Conservation (phyloP, 2,888 invertebrate species). For the Osedax fenrisi region DNA sequence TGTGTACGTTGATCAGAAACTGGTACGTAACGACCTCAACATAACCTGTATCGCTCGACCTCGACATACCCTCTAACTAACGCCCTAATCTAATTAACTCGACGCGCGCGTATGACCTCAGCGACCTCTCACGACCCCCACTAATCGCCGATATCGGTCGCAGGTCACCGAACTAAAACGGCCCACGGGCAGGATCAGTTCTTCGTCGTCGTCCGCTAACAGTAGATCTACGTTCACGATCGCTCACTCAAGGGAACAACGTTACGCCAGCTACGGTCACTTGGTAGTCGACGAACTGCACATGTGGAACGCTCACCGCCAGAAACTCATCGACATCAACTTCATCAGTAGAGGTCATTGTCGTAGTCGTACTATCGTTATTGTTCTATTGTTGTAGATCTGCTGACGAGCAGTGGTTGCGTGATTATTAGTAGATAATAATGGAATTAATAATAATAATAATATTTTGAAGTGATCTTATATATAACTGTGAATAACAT, state of each 20-base stretch:
- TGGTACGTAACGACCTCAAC: slow-evolving; percentile 31
- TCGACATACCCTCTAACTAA: not conserved
- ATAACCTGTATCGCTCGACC: not conserved
- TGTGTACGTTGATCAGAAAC: slow-evolving; percentile 41
- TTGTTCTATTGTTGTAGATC: too few species aligned
- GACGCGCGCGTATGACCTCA: not conserved
- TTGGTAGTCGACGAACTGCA: slow-evolving; percentile 18
- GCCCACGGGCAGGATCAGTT: too few species aligned
- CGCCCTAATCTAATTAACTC: too few species aligned
- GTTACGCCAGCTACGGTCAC: slow-evolving; percentile 33
- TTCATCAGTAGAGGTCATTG: slow-evolving; percentile 33
- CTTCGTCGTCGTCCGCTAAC: not conserved
- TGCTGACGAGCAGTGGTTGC: too few species aligned
- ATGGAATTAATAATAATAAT: too few species aligned
- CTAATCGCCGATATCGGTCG: not conserved
- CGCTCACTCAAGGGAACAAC: not conserved
- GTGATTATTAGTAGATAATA: too few species aligned
- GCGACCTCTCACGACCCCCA: not conserved
- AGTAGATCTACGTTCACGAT: not conserved
- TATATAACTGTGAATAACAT: too few species aligned
- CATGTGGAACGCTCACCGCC: slow-evolving; percentile 35
- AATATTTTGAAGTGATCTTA: too few species aligned
- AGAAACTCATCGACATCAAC: slow-evolving; percentile 33
- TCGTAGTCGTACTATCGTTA: too few species aligned
- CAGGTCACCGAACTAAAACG: not conserved